A percentile compares a stretch with the other conserved stretches of the same genome.
Conservation (phyloP, 2,113 vertebrate species). For the human (Homo sapiens) region GRCh38 chr6:90250001-90250500, state of each 20-base stretch:
- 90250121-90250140: conserved; percentile 62
- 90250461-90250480: neutral
- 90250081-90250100: conserved; percentile 49
- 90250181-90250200: conserved; percentile 14
- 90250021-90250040: conserved; percentile 51
- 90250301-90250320: neutral
- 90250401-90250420: neutral
- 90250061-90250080: conserved; percentile 50
- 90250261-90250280: neutral
- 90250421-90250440: conserved; percentile 5
- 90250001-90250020: conserved; percentile 19
- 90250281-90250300: neutral
- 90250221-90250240: conserved; percentile 32
- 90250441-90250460: conserved; percentile 43
- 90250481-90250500: neutral
- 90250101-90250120: conserved; percentile 59
- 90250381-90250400: conserved; percentile 5
- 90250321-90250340: conserved; percentile 38
- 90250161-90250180: conserved; percentile 38
- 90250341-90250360: neutral
- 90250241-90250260: neutral
- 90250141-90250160: conserved; percentile 60
- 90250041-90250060: conserved; percentile 32
- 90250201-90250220: conserved; percentile 10
- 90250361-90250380: conserved; percentile 17